phyloP scores from a whole-genome alignment of 2,797 vertebrate species.

The Pachyuromys duprasi region DNA sequence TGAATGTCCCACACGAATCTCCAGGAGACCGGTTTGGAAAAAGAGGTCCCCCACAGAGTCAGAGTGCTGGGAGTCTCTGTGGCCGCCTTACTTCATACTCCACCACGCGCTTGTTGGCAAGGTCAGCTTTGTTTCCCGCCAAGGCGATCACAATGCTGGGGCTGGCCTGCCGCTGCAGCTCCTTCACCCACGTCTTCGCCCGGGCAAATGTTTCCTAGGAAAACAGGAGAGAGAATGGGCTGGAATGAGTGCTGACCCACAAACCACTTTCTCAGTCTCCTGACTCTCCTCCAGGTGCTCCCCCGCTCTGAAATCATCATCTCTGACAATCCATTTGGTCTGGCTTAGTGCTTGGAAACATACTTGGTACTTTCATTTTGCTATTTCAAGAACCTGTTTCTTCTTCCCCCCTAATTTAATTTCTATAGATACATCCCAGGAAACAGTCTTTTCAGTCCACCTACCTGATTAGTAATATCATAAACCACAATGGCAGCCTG shows the following conservation, averaged over 20 bases:
- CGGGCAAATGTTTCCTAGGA: constrained; percentile 90
- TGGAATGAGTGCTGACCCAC: not conserved
- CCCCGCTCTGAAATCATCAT: constrained; percentile 5
- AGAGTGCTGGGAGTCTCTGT: not conserved
- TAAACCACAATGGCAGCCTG: constrained; percentile 91
- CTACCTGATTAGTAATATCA: constrained; percentile 91
- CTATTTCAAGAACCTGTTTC: constrained; percentile 61
- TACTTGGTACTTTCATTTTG: constrained; percentile 48
- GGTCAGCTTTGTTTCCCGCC: constrained; percentile 90
- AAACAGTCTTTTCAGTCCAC: constrained; percentile 30
- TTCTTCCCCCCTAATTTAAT: constrained; percentile 37
- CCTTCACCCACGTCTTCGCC: constrained; percentile 91
- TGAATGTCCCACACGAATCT: constrained; percentile 39
- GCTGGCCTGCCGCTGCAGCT: constrained; percentile 91
- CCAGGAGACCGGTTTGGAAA: constrained; percentile 30
- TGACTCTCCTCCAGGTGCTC: not conserved
- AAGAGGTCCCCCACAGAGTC: constrained; percentile 12
- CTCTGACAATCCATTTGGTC: not conserved
- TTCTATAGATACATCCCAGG: constrained; percentile 25
- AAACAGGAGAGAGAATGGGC: constrained; percentile 49
- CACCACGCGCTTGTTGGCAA: constrained; percentile 90
- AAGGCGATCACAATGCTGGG: constrained; percentile 91
- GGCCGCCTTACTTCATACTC: constrained; percentile 88
- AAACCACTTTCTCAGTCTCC: not conserved
- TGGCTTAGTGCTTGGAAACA: constrained; percentile 13